Conservation (phyloP, 1,140 invertebrate species). For the Ylistrum balloti region DNA sequence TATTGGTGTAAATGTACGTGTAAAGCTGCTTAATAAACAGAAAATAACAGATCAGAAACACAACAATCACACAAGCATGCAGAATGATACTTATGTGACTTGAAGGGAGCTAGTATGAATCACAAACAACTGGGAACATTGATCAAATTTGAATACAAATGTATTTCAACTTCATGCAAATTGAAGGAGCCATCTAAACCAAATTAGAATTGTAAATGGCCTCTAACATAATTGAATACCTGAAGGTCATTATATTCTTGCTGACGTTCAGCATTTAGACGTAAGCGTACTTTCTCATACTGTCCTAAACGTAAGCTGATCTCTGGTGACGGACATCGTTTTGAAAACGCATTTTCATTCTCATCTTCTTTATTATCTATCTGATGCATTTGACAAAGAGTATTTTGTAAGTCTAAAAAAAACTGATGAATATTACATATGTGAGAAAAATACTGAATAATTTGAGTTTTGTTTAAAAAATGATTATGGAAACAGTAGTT, state of each 20-base stretch:
- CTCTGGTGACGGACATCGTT: neutral
- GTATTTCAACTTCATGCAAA: neutral
- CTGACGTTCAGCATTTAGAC: constrained; percentile 9
- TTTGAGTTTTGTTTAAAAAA: too few relatives aligned
- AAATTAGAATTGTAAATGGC: neutral
- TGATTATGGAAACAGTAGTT: too few relatives aligned
- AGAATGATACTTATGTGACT: neutral
- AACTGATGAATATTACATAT: neutral
- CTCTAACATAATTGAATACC: neutral
- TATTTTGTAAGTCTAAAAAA: neutral
- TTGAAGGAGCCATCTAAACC: neutral
- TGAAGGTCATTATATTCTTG: neutral
- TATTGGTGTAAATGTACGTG: neutral
- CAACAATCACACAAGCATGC: neutral
- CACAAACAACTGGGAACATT: too few relatives aligned
- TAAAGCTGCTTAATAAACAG: too few relatives aligned
- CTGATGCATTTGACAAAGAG: neutral
- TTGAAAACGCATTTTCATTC: constrained; percentile 27
- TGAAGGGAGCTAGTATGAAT: too few relatives aligned
- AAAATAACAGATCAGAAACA: too few relatives aligned
- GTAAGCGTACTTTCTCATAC: constrained; percentile 23
- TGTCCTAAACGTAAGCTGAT: neutral
- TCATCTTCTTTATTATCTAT: neutral
- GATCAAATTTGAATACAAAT: neutral
- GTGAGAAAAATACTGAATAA: too few relatives aligned